These are phyloP conservation scores for Microctonus brassicae DNA, from an alignment of 2,888 invertebrate species.

Conservation along the genomic window DNA sequence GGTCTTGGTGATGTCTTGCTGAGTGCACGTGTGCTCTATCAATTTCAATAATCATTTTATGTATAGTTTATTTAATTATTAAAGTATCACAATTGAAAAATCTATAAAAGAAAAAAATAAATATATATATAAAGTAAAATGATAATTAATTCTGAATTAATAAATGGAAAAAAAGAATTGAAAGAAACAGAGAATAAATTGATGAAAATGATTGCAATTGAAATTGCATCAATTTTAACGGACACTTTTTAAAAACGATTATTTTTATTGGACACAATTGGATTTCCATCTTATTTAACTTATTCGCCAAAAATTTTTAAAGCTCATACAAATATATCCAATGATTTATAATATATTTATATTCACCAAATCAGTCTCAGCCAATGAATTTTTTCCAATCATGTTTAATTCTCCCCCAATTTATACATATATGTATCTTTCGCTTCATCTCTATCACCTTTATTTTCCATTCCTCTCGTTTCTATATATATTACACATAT, in stretches of 20 bases:
- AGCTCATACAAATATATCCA: background rate
- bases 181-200: background rate
- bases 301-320: background rate
- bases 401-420: background rate
- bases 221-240: background rate
- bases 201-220: background rate
- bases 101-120: too few relatives aligned
- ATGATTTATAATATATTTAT: background rate
- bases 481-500: too few relatives aligned
- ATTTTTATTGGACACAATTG: background rate
- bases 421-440: background rate
- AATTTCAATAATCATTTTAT: background rate
- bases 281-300: background rate
- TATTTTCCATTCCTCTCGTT: background rate
- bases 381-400: conserved; percentile 17
- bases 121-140: too few relatives aligned
- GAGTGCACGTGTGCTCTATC: conserved; percentile 1
- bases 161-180: background rate
- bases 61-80: background rate
- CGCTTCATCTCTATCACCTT: conserved; percentile 17
- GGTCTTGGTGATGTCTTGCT: conserved; percentile 2
- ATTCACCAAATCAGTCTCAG: background rate
- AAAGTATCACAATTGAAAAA: too few relatives aligned
- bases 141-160: background rate
- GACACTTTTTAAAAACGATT: background rate